A percentile compares a stretch with the other conserved stretches of the same genome.
These are phyloP conservation scores for Nanger granti DNA, from an alignment of 2,113 vertebrate species.

Conservation along the genomic window DNA sequence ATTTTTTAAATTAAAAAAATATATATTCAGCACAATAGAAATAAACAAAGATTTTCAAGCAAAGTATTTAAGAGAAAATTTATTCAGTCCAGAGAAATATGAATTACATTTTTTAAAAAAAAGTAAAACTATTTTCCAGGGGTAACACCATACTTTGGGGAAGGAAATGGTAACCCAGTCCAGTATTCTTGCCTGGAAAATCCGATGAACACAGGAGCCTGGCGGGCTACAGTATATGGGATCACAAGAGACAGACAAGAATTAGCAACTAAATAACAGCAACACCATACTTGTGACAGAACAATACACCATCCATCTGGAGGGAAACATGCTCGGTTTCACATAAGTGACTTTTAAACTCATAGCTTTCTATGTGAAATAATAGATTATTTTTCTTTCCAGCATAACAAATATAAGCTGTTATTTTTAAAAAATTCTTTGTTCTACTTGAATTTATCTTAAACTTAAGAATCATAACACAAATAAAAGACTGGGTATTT, in stretches of 20 bases:
- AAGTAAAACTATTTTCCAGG: background rate
- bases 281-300: background rate
- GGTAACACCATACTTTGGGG: background rate
- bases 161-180: background rate
- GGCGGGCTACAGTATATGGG: background rate
- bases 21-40: background rate
- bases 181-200: background rate
- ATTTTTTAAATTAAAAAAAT: background rate
- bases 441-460: background rate
- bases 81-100: background rate
- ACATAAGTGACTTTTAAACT: background rate
- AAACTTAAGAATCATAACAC: background rate
- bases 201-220: background rate
- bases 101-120: background rate
- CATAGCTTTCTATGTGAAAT: background rate
- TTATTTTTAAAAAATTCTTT: background rate
- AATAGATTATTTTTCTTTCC: background rate
- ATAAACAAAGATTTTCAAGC: background rate
- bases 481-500: background rate
- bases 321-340: background rate
- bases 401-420: background rate
- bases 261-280: background rate
- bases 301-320: background rate
- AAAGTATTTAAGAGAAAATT: conserved; percentile 15
- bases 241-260: background rate